phyloP scores from a whole-genome alignment of 2,113 vertebrate species.

The Rhadina sibilatrix region DNA sequence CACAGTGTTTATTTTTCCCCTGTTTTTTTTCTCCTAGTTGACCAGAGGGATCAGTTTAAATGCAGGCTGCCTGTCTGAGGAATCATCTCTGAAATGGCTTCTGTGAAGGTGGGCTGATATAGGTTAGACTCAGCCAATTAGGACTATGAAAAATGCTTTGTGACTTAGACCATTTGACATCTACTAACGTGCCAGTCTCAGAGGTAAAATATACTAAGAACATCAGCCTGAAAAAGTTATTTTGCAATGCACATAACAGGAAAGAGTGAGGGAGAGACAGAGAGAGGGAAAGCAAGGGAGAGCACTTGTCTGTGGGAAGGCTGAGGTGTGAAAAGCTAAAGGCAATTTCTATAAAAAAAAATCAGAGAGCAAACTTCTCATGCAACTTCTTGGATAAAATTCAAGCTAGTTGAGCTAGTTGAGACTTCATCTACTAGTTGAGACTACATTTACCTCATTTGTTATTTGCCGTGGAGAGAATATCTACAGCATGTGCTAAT shows the following conservation, averaged over 20 bases:
- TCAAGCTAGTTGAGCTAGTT: neutral
- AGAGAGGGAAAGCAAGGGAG: neutral
- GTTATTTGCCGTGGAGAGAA: neutral
- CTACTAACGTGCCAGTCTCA: neutral
- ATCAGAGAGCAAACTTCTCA: neutral
- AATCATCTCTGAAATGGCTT: neutral
- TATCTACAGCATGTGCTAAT: neutral
- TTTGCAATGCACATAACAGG: fast-evolving
- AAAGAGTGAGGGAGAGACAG: neutral
- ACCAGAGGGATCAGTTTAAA: neutral
- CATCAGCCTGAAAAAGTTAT: neutral
- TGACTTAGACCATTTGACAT: neutral
- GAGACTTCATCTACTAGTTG: neutral
- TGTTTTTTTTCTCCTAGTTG: neutral
- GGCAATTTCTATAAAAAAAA: neutral
- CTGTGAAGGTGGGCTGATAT: neutral
- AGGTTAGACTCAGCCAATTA: neutral
- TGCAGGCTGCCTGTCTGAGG: neutral
- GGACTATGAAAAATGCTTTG: neutral
- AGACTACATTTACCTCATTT: neutral
- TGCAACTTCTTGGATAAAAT: neutral
- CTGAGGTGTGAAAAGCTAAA: neutral
- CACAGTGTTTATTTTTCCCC: neutral
- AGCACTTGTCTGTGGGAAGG: neutral
- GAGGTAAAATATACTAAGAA: neutral